Conservation (phyloP, 2,113 vertebrate species). For the Cynocephalus volans region DNA sequence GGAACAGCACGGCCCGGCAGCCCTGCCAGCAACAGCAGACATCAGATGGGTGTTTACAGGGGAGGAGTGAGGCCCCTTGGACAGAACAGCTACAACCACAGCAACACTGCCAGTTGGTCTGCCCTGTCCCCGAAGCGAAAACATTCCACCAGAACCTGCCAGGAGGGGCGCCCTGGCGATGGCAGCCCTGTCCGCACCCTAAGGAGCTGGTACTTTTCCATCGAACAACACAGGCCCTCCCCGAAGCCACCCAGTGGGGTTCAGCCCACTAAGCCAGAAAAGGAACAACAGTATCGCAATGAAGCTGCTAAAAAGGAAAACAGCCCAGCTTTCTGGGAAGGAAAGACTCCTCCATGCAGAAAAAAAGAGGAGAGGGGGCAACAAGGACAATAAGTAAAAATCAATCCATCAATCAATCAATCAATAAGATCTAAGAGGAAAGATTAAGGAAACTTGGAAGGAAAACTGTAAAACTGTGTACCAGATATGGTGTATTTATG, state of each 20-base stretch:
- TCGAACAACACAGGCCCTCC: not conserved
- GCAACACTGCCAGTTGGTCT: not conserved
- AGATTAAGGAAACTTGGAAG: slow-evolving; percentile 8
- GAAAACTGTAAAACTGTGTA: not conserved
- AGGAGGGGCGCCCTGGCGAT: not conserved
- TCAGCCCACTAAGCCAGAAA: not conserved
- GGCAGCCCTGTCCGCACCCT: not conserved
- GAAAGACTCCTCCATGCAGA: not conserved
- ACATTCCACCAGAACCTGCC: not conserved
- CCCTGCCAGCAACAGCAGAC: slow-evolving; percentile 87
- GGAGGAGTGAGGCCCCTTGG: slow-evolving; percentile 30
- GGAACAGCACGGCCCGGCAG: slow-evolving; percentile 80
- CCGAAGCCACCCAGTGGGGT: not conserved
- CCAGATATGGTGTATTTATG: not conserved
- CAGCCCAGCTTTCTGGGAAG: not conserved
- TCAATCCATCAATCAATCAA: not conserved
- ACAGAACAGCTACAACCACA: not conserved
- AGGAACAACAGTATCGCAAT: not conserved
- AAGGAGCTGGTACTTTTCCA: slow-evolving; percentile 63
- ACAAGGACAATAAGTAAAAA: not conserved
- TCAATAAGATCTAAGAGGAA: not conserved
- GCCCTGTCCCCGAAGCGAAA: not conserved
- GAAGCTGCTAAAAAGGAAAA: not conserved
- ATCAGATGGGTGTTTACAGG: slow-evolving; percentile 71
- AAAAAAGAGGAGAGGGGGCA: not conserved